These are phyloP conservation scores for Hydropsyche tenuis DNA, from an alignment of 1,140 invertebrate genomes.

Conservation along the genomic window DNA sequence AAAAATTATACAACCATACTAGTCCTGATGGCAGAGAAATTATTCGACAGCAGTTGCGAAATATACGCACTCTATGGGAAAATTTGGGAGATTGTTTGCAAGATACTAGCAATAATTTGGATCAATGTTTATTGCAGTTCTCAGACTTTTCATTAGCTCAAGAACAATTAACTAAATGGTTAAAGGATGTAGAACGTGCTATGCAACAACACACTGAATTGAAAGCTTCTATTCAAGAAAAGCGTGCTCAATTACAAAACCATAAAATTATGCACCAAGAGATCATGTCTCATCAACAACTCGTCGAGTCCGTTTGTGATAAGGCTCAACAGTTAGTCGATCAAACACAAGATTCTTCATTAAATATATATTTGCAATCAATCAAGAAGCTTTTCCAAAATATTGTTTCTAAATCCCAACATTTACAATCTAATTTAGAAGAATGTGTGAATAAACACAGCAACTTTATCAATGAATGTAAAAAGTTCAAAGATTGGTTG, in stretches of 20 bases:
- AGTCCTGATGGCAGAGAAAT: conserved; percentile 92
- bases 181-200: conserved; percentile 87
- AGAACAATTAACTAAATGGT: conserved; percentile 91
- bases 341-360: conserved; percentile 84
- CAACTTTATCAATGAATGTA: conserved; percentile 74
- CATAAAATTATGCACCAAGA: conserved; percentile 96
- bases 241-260: conserved; percentile 91
- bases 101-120: conserved; percentile 78
- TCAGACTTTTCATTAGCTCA: conserved; percentile 87
- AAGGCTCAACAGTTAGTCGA: conserved; percentile 90
- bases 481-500: conserved; percentile 81
- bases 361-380: conserved; percentile 86
- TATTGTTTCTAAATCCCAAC: conserved; percentile 86
- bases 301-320: conserved; percentile 90
- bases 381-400: conserved; percentile 89
- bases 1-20: conserved; percentile 91
- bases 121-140: conserved; percentile 88
- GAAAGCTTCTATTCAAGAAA: conserved; percentile 91
- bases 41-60: conserved; percentile 86
- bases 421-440: conserved; percentile 84
- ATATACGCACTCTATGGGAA: conserved; percentile 86
- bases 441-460: conserved; percentile 86
- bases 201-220: conserved; percentile 92
- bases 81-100: conserved; percentile 84
- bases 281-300: conserved; percentile 87